Evolutionary conservation across 2,113 vertebrate species (phyloP).

Genomic region (Bufo gargarizans): DNA sequence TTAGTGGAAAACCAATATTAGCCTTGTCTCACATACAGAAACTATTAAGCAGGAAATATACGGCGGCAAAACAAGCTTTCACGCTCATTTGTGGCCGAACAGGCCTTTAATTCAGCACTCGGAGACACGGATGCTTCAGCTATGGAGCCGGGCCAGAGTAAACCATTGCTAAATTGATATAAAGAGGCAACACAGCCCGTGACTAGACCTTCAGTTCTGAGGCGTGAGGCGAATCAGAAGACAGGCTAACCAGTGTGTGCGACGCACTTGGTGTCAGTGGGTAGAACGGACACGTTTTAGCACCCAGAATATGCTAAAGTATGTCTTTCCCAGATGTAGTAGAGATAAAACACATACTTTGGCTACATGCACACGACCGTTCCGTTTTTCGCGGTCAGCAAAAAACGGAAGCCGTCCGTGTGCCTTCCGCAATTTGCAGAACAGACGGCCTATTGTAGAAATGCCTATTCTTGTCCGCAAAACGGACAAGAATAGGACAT

Average conservation of each 20-base stretch:
- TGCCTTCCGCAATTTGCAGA: too few relatives aligned
- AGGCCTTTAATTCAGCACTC: slow-evolving; percentile 12
- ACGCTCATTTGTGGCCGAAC: slow-evolving; percentile 5
- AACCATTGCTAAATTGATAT: slow-evolving; percentile 42
- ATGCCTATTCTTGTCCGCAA: too few relatives aligned
- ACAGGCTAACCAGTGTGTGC: slow-evolving; percentile 14
- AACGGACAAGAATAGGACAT: too few relatives aligned
- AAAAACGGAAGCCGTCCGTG: too few relatives aligned
- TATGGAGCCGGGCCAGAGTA: slow-evolving; percentile 10
- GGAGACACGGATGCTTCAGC: slow-evolving; percentile 17
- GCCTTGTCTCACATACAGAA: neutral
- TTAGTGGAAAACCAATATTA: slow-evolving; percentile 28
- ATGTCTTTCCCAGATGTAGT: neutral
- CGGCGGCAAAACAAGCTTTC: slow-evolving; percentile 11
- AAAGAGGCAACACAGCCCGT: slow-evolving; percentile 17
- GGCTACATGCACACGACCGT: too few relatives aligned
- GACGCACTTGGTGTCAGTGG: too few relatives aligned
- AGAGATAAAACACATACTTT: too few relatives aligned
- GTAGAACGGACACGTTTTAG: neutral
- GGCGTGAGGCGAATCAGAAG: neutral
- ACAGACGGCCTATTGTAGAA: too few relatives aligned
- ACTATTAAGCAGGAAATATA: slow-evolving; percentile 20
- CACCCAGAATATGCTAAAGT: neutral
- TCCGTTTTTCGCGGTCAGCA: too few relatives aligned
- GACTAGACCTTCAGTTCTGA: slow-evolving; percentile 1